phyloP scores from a whole-genome alignment of 2,113 vertebrate species.

The Chaenogobius annularis region DNA sequence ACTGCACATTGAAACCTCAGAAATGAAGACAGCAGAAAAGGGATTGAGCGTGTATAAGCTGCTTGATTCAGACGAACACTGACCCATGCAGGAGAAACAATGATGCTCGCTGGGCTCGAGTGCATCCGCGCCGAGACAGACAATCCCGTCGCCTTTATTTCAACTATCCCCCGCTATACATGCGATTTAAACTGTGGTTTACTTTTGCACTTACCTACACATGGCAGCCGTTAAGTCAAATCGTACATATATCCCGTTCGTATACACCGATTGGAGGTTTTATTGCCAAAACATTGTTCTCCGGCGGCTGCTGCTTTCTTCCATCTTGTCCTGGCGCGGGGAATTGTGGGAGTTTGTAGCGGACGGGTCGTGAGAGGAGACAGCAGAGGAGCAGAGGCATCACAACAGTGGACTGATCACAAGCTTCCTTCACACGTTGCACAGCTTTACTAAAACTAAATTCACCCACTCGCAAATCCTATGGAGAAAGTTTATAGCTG shows the following conservation, averaged over 20 bases:
- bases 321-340: constrained; percentile 83
- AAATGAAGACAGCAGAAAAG: not conserved
- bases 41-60: too few relatives aligned
- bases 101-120: constrained; percentile 69
- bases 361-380: constrained; percentile 85
- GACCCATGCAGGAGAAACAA: constrained; percentile 77
- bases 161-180: constrained; percentile 18
- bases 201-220: constrained; percentile 69
- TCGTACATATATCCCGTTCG: constrained; percentile 52
- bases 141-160: constrained; percentile 36
- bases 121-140: constrained; percentile 54
- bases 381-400: constrained; percentile 54
- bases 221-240: constrained; percentile 71
- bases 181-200: not conserved
- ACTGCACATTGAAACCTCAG: not conserved
- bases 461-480: not conserved
- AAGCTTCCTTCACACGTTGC: not conserved
- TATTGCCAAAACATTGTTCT: constrained; percentile 85
- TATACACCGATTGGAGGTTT: constrained; percentile 63
- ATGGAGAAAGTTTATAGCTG: not conserved
- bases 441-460: not conserved
- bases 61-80: not conserved
- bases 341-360: constrained; percentile 77
- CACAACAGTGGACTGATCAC: constrained; percentile 1
- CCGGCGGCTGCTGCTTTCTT: constrained; percentile 77